These are phyloP conservation scores for Agrochola circellaris DNA, from an alignment of 2,888 invertebrate species.

Conservation along the genomic window DNA sequence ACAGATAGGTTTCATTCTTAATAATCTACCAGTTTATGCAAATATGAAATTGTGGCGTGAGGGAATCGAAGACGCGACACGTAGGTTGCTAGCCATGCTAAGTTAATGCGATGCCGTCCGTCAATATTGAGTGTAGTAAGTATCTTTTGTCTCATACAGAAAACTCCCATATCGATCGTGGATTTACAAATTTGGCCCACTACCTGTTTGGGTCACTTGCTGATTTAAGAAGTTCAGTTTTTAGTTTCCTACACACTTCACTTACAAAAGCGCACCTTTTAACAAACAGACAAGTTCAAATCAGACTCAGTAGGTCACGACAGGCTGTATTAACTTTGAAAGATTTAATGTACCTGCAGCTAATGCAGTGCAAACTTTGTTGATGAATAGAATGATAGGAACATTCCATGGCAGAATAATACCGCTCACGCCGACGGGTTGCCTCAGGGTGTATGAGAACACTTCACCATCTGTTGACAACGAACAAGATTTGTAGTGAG, in stretches of 20 bases:
- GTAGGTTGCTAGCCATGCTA: background rate
- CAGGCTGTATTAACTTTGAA: background rate
- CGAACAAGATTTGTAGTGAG: background rate
- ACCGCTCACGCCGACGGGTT: conserved; percentile 93
- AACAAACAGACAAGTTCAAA: background rate
- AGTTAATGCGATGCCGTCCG: background rate
- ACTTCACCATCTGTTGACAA: conserved; percentile 91
- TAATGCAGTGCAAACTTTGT: conserved; percentile 95
- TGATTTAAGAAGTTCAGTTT: too few relatives aligned
- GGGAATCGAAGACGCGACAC: too few relatives aligned
- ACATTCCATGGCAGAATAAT: conserved; percentile 98
- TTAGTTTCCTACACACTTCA: too few relatives aligned
- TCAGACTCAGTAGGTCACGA: background rate
- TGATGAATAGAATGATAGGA: conserved; percentile 96
- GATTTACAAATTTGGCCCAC: too few relatives aligned
- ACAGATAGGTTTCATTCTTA: conserved; percentile 5
- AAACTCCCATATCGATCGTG: too few relatives aligned
- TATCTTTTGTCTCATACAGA: too few relatives aligned
- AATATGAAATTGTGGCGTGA: background rate
- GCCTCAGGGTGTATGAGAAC: conserved; percentile 92
- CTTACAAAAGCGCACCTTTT: background rate
- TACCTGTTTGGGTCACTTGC: too few relatives aligned
- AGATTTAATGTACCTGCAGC: conserved; percentile 83
- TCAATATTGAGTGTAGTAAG: too few relatives aligned
- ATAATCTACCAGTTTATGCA: background rate